Evolutionary conservation across 64 coral and sea anemone species (phyloP).

Genomic region (Cladopsammia gracilis): DNA sequence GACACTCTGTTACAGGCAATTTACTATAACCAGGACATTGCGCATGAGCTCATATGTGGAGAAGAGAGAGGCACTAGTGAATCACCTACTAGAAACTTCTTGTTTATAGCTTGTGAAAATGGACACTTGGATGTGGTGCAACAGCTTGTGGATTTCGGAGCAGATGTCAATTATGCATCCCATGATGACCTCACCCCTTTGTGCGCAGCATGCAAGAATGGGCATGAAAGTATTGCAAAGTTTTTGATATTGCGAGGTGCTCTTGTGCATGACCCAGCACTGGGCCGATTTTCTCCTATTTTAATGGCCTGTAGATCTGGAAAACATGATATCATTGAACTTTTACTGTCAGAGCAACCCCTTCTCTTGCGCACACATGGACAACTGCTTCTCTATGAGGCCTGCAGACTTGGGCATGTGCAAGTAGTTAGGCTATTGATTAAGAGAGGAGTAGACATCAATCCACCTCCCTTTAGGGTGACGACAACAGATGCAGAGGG

Average conservation of each 20-base stretch:
- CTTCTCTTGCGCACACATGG: constrained; percentile 69
- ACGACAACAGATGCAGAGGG: constrained; percentile 18
- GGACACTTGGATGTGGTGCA: constrained; percentile 83
- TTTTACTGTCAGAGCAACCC: constrained; percentile 79
- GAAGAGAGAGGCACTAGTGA: not conserved
- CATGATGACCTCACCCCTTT: constrained; percentile 72
- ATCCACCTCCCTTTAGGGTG: not conserved
- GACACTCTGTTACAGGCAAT: constrained; percentile 78
- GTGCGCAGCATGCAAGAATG: constrained; percentile 78
- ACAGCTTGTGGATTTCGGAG: constrained; percentile 82
- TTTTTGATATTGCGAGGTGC: constrained; percentile 75
- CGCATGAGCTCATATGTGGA: constrained; percentile 62
- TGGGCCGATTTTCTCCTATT: constrained; percentile 62
- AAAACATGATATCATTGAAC: constrained; percentile 75
- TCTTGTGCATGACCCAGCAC: constrained; percentile 48
- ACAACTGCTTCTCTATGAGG: constrained; percentile 65
- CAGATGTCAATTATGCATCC: constrained; percentile 78
- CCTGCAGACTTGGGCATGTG: constrained; percentile 81
- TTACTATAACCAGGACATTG: constrained; percentile 72
- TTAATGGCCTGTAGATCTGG: constrained; percentile 83
- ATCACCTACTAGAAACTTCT: constrained; percentile 37
- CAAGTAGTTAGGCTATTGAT: constrained; percentile 84
- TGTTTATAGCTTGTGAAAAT: constrained; percentile 81
- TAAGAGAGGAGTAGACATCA: constrained; percentile 81
- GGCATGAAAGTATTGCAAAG: constrained; percentile 77